Conservation (phyloP, 2,888 invertebrate genomes). For the Phyto melanocephala region DNA sequence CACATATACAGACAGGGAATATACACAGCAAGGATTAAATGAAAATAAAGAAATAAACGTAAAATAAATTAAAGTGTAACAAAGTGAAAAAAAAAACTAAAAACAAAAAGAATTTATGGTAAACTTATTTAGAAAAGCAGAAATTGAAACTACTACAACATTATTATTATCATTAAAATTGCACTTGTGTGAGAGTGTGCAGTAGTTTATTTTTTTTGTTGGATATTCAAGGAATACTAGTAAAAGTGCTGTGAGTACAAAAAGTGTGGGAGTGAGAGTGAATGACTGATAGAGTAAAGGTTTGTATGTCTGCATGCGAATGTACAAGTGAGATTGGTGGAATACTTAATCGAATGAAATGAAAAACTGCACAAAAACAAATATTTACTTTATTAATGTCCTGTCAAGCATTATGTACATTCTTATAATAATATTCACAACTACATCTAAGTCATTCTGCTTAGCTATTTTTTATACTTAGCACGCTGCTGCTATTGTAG, state of each 20-base stretch:
- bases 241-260: slow-evolving; percentile 30
- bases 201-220: background rate
- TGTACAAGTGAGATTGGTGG: background rate
- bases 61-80: slow-evolving; percentile 13
- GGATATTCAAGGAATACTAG: slow-evolving; percentile 18
- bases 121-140: slow-evolving; percentile 31
- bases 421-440: background rate
- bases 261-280: slow-evolving; percentile 10
- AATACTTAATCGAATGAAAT: slow-evolving; percentile 22
- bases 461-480: background rate
- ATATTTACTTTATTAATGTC: slow-evolving; percentile 34
- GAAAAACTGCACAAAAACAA: slow-evolving; percentile 23
- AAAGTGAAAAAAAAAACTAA: slow-evolving; percentile 3
- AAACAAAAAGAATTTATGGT: slow-evolving; percentile 13
- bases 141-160: slow-evolving; percentile 28
- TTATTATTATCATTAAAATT: background rate
- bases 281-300: background rate
- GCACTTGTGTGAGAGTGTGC: background rate
- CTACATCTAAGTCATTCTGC: slow-evolving; percentile 10
- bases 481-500: background rate
- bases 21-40: slow-evolving; percentile 17
- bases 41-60: slow-evolving; percentile 62
- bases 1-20: slow-evolving; percentile 26
- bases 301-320: background rate
- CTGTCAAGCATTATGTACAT: slow-evolving; percentile 3